Evolutionary conservation across 2,113 vertebrate genomes (phyloP).

Genomic region (Etheostoma cragini): DNA sequence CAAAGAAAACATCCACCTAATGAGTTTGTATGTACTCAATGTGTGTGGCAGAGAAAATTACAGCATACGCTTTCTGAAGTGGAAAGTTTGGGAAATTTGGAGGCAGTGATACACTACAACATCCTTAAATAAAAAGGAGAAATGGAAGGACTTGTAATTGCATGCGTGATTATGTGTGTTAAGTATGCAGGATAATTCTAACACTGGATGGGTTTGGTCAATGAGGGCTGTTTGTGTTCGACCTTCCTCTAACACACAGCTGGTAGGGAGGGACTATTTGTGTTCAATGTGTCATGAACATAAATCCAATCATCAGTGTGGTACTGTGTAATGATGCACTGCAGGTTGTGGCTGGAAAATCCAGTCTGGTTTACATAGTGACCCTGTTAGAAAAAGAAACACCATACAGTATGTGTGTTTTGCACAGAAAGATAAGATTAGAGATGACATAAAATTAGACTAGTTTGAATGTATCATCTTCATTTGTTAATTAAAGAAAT

Average conservation of each 20-base stretch:
- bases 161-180: slow-evolving; percentile 42
- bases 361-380: slow-evolving; percentile 39
- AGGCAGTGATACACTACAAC: slow-evolving; percentile 17
- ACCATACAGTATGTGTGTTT: neutral
- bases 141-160: slow-evolving; percentile 55
- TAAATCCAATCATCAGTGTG: slow-evolving; percentile 49
- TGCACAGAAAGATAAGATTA: neutral
- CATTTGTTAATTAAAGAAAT: neutral
- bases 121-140: slow-evolving; percentile 44
- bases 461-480: neutral
- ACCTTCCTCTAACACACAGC: slow-evolving; percentile 50
- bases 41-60: slow-evolving; percentile 55
- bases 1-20: slow-evolving; percentile 44
- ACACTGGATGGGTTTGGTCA: slow-evolving; percentile 70
- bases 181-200: slow-evolving; percentile 54
- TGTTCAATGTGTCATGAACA: slow-evolving; percentile 40
- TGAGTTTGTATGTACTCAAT: slow-evolving; percentile 35
- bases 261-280: slow-evolving; percentile 17
- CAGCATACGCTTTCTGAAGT: slow-evolving; percentile 38
- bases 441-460: neutral
- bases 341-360: slow-evolving; percentile 60
- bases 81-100: slow-evolving; percentile 40
- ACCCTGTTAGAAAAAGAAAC: slow-evolving; percentile 18
- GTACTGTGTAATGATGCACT: slow-evolving; percentile 54
- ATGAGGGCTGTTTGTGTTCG: slow-evolving; percentile 53